Conservation (phyloP, 1,140 invertebrate genomes). For the Fopius arisanus region DNA sequence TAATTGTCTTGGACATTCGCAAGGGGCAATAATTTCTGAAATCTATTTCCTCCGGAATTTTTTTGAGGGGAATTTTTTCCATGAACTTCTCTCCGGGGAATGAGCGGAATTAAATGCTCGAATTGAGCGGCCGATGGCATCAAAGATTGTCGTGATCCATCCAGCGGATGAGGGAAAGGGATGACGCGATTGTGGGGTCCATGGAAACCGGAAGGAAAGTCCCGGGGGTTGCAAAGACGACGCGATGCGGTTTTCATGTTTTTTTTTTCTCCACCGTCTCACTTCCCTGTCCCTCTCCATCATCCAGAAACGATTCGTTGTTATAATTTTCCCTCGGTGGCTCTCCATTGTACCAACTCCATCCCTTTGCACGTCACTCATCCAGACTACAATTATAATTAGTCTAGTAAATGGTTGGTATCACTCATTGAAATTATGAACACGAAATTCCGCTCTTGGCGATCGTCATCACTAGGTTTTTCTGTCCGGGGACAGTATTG, state of each 20-base stretch:
- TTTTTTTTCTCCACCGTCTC: constrained; percentile 59
- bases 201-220: constrained; percentile 60
- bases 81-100: too few species aligned
- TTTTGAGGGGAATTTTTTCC: too few species aligned
- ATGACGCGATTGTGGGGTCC: constrained; percentile 27
- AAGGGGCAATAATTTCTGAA: too few species aligned
- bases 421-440: background rate
- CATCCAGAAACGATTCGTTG: background rate
- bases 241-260: constrained; percentile 64
- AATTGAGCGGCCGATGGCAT: constrained; percentile 29
- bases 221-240: constrained; percentile 55
- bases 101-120: too few species aligned
- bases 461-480: background rate
- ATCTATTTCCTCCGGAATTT: too few species aligned
- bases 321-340: background rate
- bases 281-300: constrained; percentile 41
- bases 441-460: background rate
- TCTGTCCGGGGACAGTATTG: background rate
- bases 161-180: constrained; percentile 23
- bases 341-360: too few species aligned
- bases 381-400: background rate
- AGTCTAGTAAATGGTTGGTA: background rate
- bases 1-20: background rate
- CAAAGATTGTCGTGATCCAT: constrained; percentile 36
- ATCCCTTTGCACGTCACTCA: background rate